phyloP scores from a whole-genome alignment of 2,888 invertebrate genomes.

The Euclidia mi region DNA sequence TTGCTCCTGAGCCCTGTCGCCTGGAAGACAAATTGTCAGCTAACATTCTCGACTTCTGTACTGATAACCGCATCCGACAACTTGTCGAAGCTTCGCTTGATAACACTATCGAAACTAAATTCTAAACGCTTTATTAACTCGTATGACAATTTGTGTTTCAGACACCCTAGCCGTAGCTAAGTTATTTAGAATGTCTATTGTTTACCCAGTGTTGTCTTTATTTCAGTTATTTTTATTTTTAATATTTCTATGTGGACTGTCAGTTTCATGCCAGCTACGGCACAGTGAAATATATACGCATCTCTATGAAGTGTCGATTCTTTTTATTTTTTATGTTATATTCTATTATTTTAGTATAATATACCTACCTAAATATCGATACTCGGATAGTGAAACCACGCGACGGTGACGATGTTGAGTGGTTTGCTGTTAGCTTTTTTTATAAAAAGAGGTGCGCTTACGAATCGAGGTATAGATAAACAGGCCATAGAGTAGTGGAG shows the following conservation, averaged over 20 bases:
- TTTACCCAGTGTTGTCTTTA: conserved; percentile 81
- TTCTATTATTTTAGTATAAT: conserved; percentile 26
- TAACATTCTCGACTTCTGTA: conserved; percentile 87
- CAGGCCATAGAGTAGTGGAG: conserved; percentile 54
- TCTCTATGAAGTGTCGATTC: conserved; percentile 46
- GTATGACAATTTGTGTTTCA: conserved; percentile 89
- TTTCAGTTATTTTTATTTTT: conserved; percentile 53
- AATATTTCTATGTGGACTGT: conserved; percentile 56
- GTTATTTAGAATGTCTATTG: conserved; percentile 72
- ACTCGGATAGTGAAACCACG: conserved; percentile 35
- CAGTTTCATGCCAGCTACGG: conserved; percentile 51
- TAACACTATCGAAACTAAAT: conserved; percentile 82
- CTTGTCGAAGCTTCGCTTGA: conserved; percentile 87
- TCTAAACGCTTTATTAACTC: conserved; percentile 86
- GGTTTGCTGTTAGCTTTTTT: conserved; percentile 59
- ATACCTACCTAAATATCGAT: conserved; percentile 41
- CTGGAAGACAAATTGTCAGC: conserved; percentile 90
- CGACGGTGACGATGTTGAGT: conserved; percentile 47
- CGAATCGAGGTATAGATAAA: conserved; percentile 38
- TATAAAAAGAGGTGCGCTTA: conserved; percentile 41
- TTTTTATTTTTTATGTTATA: conserved; percentile 30
- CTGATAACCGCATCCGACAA: conserved; percentile 88
- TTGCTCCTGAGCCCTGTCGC: conserved; percentile 86
- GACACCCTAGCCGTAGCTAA: conserved; percentile 83
- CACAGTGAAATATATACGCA: conserved; percentile 42